Evolutionary conservation across 2,888 invertebrate genomes (phyloP).

Genomic region (Chloroclysta siterata): DNA sequence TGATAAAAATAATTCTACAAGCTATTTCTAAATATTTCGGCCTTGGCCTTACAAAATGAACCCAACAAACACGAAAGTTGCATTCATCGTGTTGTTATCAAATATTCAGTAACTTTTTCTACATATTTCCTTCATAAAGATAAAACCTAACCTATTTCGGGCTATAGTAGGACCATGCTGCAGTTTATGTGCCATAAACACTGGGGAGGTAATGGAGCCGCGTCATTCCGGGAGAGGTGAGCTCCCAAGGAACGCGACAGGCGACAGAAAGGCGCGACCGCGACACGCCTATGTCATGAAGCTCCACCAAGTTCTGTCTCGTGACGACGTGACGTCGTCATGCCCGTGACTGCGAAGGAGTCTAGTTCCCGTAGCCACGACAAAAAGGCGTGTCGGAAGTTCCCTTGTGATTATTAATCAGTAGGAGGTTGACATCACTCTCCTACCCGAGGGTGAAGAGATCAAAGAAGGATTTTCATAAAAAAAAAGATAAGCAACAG

Average conservation of each 20-base stretch:
- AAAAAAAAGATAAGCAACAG: too few relatives aligned
- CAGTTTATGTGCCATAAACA: constrained; percentile 49
- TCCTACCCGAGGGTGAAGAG: too few relatives aligned
- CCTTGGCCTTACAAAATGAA: background rate
- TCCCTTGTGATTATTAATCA: too few relatives aligned
- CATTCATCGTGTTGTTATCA: constrained; percentile 1
- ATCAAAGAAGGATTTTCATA: too few relatives aligned
- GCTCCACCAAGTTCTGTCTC: too few relatives aligned
- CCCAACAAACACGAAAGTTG: background rate
- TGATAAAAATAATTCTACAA: background rate
- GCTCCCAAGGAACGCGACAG: background rate
- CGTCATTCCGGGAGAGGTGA: constrained; percentile 36
- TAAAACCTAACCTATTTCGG: constrained; percentile 31
- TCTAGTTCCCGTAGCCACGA: too few relatives aligned
- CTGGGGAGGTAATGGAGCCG: constrained; percentile 48
- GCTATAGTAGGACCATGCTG: constrained; percentile 30
- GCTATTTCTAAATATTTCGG: background rate
- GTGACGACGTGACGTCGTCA: too few relatives aligned
- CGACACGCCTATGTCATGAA: background rate
- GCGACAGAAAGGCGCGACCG: background rate
- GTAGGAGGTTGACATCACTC: too few relatives aligned
- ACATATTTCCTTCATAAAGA: constrained; percentile 24
- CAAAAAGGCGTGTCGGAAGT: too few relatives aligned
- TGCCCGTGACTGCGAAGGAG: too few relatives aligned
- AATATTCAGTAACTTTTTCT: constrained; percentile 24